A percentile compares a stretch with the other conserved stretches of the same genome.
Conservation (phyloP, 2,888 invertebrate species). For the Mantis religiosa region DNA sequence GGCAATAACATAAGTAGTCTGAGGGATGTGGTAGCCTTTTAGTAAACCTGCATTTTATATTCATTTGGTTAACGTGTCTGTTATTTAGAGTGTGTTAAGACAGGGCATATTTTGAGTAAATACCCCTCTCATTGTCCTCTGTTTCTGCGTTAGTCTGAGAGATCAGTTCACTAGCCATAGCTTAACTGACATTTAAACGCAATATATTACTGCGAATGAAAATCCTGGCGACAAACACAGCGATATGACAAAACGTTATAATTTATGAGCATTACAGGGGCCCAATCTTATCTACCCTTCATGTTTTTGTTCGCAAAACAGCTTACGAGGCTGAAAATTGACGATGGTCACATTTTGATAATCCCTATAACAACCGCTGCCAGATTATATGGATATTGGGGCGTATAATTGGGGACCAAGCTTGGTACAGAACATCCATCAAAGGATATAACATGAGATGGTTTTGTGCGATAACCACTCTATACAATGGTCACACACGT, state of each 20-base stretch:
- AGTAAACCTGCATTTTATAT: too few relatives aligned
- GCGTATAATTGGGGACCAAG: not conserved
- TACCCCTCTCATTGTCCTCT: not conserved
- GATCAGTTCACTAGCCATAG: not conserved
- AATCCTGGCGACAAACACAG: not conserved
- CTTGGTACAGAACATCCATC: not conserved
- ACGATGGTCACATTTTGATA: not conserved
- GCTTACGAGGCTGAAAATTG: not conserved
- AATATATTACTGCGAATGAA: not conserved
- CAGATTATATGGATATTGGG: not conserved
- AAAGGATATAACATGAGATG: not conserved
- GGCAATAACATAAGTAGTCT: too few relatives aligned
- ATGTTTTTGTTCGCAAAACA: not conserved
- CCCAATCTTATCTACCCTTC: not conserved
- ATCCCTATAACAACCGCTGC: not conserved
- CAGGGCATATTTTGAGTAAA: too few relatives aligned
- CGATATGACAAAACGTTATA: not conserved
- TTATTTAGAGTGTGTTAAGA: too few relatives aligned
- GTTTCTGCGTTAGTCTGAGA: not conserved
- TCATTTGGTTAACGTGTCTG: too few relatives aligned
- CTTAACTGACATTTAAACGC: not conserved
- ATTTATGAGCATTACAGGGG: not conserved
- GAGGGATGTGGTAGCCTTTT: too few relatives aligned
- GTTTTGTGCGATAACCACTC: not conserved
- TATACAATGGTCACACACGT: not conserved